phyloP scores from a whole-genome alignment of 1,140 invertebrate species.

The Euwallacea fornicatus region DNA sequence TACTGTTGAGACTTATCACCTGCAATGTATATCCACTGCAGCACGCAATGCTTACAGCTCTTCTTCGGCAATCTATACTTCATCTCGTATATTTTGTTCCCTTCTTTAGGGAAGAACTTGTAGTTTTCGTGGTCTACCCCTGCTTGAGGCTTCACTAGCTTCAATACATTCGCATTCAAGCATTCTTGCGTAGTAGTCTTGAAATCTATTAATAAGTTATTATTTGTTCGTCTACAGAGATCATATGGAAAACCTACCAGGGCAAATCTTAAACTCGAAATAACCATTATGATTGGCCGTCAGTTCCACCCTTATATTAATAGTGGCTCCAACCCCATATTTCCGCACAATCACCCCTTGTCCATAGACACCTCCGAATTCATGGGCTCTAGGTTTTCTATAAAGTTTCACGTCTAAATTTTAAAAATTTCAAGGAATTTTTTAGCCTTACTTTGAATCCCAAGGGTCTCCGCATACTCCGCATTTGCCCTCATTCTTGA shows the following conservation, averaged over 20 bases:
- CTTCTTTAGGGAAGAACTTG: slow-evolving; percentile 74
- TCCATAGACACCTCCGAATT: slow-evolving; percentile 81
- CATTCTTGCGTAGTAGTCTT: slow-evolving; percentile 72
- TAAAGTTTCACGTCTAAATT: slow-evolving; percentile 21
- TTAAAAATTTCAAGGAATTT: neutral
- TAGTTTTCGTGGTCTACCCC: slow-evolving; percentile 52
- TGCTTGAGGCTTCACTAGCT: slow-evolving; percentile 53
- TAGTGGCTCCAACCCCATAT: slow-evolving; percentile 67
- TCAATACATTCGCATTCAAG: slow-evolving; percentile 71
- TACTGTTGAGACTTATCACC: slow-evolving; percentile 51
- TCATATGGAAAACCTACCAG: slow-evolving; percentile 47
- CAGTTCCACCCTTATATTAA: slow-evolving; percentile 74
- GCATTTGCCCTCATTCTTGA: slow-evolving; percentile 74
- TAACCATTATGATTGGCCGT: slow-evolving; percentile 82
- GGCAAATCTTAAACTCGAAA: slow-evolving; percentile 86
- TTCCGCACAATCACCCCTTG: slow-evolving; percentile 76
- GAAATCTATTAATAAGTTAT: slow-evolving; percentile 40
- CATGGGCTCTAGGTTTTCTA: slow-evolving; percentile 73
- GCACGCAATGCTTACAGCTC: slow-evolving; percentile 74
- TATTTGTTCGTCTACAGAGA: neutral
- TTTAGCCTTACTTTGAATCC: slow-evolving; percentile 59
- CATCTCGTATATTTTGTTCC: slow-evolving; percentile 77
- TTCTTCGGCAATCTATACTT: slow-evolving; percentile 55
- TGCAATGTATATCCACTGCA: slow-evolving; percentile 81
- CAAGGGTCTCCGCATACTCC: slow-evolving; percentile 87